These are phyloP conservation scores for Drosophila tripunctata DNA, from an alignment of 2,888 invertebrate species.

Conservation along the genomic window DNA sequence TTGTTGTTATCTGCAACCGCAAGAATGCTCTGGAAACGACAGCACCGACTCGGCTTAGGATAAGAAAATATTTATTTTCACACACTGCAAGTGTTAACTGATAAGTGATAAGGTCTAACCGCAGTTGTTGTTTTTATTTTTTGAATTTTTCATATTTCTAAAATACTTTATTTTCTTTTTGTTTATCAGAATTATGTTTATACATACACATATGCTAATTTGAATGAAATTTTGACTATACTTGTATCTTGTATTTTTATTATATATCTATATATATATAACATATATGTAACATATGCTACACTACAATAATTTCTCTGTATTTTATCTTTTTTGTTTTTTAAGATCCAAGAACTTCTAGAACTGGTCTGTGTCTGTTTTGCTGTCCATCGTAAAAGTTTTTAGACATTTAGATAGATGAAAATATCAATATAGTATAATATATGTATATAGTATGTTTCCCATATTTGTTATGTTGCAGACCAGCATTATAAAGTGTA, in stretches of 20 bases:
- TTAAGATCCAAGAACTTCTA: slow-evolving; percentile 22
- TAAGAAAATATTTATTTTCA: background rate
- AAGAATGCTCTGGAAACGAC: slow-evolving; percentile 37
- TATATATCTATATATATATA: slow-evolving; percentile 25
- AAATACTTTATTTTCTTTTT: slow-evolving; percentile 60
- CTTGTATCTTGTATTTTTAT: slow-evolving; percentile 28
- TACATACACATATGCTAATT: slow-evolving; percentile 48
- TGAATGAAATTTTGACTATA: slow-evolving; percentile 73
- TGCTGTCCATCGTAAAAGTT: background rate
- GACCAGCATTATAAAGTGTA: slow-evolving; percentile 62
- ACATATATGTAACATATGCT: slow-evolving; percentile 51
- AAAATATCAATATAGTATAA: slow-evolving; percentile 15
- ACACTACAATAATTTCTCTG: slow-evolving; percentile 37
- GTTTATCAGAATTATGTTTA: slow-evolving; percentile 47
- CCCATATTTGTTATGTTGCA: slow-evolving; percentile 9
- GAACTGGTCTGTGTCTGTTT: slow-evolving; percentile 10
- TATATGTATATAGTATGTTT: slow-evolving; percentile 18
- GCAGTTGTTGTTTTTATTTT: slow-evolving; percentile 35
- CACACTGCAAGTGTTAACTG: slow-evolving; percentile 8
- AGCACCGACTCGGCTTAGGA: background rate
- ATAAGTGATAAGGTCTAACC: slow-evolving; percentile 64
- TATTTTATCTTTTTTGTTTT: slow-evolving; percentile 9
- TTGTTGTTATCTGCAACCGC: slow-evolving; percentile 42
- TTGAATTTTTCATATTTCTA: slow-evolving; percentile 62
- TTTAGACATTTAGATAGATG: slow-evolving; percentile 34